Evolutionary conservation across 2,113 vertebrate genomes (phyloP).

Genomic region (Rafetus swinhoei): DNA sequence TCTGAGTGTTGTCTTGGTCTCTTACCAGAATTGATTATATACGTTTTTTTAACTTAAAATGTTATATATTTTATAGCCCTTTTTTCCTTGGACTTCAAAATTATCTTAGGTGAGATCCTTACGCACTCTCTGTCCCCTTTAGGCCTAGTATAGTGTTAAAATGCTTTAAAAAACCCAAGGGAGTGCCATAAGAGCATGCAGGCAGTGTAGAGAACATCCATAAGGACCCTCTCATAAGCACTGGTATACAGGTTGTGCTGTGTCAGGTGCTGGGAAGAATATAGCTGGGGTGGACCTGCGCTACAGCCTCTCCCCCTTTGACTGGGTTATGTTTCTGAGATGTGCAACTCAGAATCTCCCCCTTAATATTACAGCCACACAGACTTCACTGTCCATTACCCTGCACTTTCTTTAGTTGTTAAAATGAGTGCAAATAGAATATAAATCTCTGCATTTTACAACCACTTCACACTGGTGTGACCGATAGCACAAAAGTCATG

Average conservation of each 20-base stretch:
- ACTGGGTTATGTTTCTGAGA: background rate
- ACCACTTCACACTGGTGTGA: background rate
- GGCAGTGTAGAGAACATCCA: background rate
- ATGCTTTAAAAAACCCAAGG: too few relatives aligned
- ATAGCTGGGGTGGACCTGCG: rapidly evolving
- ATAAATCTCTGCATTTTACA: background rate
- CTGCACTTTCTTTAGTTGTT: background rate
- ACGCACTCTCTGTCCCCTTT: background rate
- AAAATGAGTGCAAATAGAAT: background rate
- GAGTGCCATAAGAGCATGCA: too few relatives aligned
- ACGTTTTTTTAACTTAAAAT: background rate
- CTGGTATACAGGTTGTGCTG: background rate
- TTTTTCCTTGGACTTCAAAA: background rate
- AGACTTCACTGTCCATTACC: background rate
- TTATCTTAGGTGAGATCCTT: background rate
- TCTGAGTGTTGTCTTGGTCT: background rate
- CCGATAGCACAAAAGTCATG: background rate
- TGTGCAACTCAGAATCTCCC: background rate
- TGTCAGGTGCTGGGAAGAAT: rapidly evolving
- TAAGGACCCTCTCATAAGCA: background rate
- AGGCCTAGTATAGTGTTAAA: too few relatives aligned
- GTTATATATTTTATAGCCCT: background rate
- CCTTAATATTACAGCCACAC: background rate
- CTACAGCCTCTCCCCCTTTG: background rate
- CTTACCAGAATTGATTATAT: background rate